Percentiles rank a stretch among this genome's conserved stretches.
Evolutionary conservation across 2,888 invertebrate species (phyloP).

Genomic region (Pinctada fucata): DNA sequence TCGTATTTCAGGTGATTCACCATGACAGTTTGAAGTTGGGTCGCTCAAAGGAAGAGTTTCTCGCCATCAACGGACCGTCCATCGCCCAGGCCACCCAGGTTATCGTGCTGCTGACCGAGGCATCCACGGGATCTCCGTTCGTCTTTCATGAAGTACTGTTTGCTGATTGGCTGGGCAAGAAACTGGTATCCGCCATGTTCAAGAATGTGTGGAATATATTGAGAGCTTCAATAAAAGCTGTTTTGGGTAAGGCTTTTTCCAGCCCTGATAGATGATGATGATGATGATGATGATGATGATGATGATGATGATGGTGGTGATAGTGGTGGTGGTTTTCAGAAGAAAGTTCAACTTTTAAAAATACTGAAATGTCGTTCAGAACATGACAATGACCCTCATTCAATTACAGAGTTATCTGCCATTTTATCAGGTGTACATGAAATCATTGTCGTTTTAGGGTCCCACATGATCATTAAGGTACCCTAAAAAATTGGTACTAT

Average conservation of each 20-base stretch:
- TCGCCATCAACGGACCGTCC: slow-evolving; percentile 71
- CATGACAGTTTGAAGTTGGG: slow-evolving; percentile 72
- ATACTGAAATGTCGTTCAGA: no score
- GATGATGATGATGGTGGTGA: no score
- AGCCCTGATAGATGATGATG: no score
- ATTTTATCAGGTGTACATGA: no score
- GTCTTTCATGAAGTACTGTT: slow-evolving; percentile 74
- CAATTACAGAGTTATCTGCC: no score
- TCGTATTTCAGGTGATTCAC: slow-evolving; percentile 67
- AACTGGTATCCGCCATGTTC: slow-evolving; percentile 72
- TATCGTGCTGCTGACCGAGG: slow-evolving; percentile 72
- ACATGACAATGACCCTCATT: no score
- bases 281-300: no score
- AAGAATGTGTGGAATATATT: slow-evolving; percentile 71
- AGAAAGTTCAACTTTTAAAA: no score
- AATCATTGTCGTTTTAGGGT: no score
- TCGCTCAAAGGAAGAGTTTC: slow-evolving; percentile 74
- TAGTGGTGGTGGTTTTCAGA: no score
- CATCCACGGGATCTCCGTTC: slow-evolving; percentile 69
- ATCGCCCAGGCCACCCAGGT: slow-evolving; percentile 70
- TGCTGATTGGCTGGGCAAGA: slow-evolving; percentile 76
- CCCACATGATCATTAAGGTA: no score
- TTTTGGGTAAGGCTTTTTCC: slow-evolving; percentile 64
- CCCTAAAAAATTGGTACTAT: no score
- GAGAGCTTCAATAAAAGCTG: slow-evolving; percentile 70